Conservation (phyloP, 2,888 invertebrate species). For the Dilophus febrilis region DNA sequence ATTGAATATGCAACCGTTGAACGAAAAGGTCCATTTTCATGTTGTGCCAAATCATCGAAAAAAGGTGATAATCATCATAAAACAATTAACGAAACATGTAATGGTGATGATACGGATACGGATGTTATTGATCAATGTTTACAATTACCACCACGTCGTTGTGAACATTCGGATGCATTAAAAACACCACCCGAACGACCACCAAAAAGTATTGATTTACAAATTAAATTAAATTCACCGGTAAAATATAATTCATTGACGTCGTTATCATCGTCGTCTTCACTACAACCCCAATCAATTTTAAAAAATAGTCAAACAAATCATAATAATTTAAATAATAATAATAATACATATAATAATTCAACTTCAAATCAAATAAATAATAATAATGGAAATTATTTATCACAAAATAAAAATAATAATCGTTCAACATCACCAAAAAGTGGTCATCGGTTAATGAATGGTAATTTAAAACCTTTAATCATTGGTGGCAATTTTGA, state of each 20-base stretch:
- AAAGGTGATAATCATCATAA: conserved; percentile 28
- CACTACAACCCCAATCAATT: background rate
- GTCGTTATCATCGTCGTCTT: no score
- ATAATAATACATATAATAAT: conserved; percentile 1
- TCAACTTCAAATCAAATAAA: conserved; percentile 23
- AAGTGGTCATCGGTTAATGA: no score
- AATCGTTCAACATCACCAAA: no score
- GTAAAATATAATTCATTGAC: no score
- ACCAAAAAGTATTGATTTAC: conserved; percentile 39
- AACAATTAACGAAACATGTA: conserved; percentile 28
- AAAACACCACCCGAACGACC: conserved; percentile 49
- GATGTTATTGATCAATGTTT: conserved; percentile 31
- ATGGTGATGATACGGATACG: conserved; percentile 32
- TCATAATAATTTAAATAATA: background rate
- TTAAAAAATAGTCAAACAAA: background rate
- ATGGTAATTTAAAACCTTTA: no score
- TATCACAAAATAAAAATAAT: no score
- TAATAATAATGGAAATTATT: no score
- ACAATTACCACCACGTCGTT: conserved; percentile 43
- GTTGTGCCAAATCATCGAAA: conserved; percentile 45
- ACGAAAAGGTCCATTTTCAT: conserved; percentile 53
- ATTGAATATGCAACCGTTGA: conserved; percentile 59
- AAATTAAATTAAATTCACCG: conserved; percentile 20
- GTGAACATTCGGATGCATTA: conserved; percentile 33
- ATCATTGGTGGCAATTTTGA: no score